phyloP scores from a whole-genome alignment of 35 echinoderm and acorn worm species.

The Lytechinus pictus region DNA sequence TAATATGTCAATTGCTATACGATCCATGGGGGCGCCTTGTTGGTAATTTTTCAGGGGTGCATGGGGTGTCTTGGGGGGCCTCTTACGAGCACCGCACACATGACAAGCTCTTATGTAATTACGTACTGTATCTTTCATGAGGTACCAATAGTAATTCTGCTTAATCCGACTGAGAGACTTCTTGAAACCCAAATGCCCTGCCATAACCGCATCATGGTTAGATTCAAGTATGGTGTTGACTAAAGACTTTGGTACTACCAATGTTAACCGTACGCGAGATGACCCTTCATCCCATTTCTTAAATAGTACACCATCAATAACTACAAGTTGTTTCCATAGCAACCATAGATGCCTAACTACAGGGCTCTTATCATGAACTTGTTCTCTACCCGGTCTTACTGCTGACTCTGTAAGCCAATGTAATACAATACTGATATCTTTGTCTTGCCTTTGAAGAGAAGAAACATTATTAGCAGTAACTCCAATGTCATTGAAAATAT shows the following conservation, averaged over 20 bases:
- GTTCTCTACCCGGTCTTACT: not conserved
- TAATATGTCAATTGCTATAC: slow-evolving; percentile 64
- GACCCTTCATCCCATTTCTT: not conserved
- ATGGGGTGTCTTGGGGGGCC: not conserved
- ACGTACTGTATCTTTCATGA: slow-evolving; percentile 34
- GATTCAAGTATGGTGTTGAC: slow-evolving; percentile 6
- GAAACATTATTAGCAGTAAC: too few relatives aligned
- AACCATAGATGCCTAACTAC: not conserved
- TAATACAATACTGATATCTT: not conserved
- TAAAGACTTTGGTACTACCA: not conserved
- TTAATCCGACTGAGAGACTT: slow-evolving; percentile 21
- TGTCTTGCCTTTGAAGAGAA: slow-evolving; percentile 16
- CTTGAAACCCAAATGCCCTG: slow-evolving; percentile 46
- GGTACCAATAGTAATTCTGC: slow-evolving; percentile 45
- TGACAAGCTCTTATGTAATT: slow-evolving; percentile 12
- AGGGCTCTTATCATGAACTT: not conserved
- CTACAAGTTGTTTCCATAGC: not conserved
- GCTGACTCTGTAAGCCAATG: not conserved
- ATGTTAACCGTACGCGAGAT: not conserved
- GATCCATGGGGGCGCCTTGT: slow-evolving; percentile 65
- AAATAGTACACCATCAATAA: not conserved
- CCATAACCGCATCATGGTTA: slow-evolving; percentile 31
- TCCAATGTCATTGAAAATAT: too few relatives aligned
- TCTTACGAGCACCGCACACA: slow-evolving; percentile 47
- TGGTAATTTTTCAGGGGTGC: slow-evolving; percentile 20